Evolutionary conservation across 2,888 invertebrate species (phyloP).

Genomic region (Alviniconcha strummeri): DNA sequence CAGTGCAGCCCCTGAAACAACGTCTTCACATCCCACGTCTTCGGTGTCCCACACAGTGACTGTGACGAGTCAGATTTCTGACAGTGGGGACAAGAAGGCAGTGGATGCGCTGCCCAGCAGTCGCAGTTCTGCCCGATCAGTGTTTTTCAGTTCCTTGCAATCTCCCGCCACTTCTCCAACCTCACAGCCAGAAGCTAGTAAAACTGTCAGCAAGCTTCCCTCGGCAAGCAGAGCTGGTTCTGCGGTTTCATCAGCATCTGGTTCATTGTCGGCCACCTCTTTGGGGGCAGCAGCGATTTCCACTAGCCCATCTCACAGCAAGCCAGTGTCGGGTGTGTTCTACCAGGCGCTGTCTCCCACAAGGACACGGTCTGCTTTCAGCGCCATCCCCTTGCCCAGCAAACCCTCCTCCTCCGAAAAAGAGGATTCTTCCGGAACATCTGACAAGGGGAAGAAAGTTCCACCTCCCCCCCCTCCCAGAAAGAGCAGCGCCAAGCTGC

Average conservation of each 20-base stretch:
- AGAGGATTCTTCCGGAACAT: slow-evolving; percentile 8
- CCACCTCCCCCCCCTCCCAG: slow-evolving; percentile 71
- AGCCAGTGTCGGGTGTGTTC: slow-evolving; percentile 2
- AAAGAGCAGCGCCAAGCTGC: slow-evolving; percentile 52
- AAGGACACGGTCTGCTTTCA: slow-evolving; percentile 22
- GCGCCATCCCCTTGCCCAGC: slow-evolving; percentile 37
- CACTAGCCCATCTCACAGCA: slow-evolving; percentile 22
- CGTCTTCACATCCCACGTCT: not conserved
- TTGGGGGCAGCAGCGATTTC: not conserved
- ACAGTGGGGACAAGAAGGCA: not conserved
- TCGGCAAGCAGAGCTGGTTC: not conserved
- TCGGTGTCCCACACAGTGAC: slow-evolving; percentile 19
- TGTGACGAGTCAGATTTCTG: slow-evolving; percentile 19
- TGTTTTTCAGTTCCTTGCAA: slow-evolving; percentile 60
- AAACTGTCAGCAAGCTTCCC: slow-evolving; percentile 8
- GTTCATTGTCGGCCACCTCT: not conserved
- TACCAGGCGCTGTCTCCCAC: slow-evolving; percentile 31
- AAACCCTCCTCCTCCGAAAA: slow-evolving; percentile 21
- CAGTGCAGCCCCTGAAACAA: not conserved
- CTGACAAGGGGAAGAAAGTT: slow-evolving; percentile 56
- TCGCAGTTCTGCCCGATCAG: slow-evolving; percentile 56
- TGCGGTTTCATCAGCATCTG: not conserved
- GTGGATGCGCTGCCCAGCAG: slow-evolving; percentile 33
- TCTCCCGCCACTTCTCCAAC: slow-evolving; percentile 55
- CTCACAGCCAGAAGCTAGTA: slow-evolving; percentile 29